These are phyloP conservation scores for Hafferia zeledoni DNA, from an alignment of 2,797 vertebrate species.

Conservation along the genomic window DNA sequence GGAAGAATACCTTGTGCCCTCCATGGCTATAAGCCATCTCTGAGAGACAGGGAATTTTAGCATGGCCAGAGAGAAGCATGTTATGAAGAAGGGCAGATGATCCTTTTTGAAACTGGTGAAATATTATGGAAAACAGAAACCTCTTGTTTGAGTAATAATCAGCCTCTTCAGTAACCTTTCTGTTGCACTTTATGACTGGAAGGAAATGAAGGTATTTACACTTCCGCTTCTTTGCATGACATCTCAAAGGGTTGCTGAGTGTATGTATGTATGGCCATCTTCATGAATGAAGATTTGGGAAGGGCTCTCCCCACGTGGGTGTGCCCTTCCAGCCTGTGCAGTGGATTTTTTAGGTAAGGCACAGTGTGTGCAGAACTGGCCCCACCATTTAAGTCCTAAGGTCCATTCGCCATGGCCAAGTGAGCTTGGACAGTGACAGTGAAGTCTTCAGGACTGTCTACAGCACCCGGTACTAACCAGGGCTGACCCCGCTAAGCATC, in stretches of 20 bases:
- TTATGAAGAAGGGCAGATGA: background rate
- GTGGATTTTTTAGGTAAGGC: too few species aligned
- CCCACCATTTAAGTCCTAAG: too few species aligned
- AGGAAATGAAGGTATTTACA: conserved; percentile 19
- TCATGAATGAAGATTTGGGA: too few species aligned
- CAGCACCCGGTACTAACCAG: too few species aligned
- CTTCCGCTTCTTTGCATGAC: background rate
- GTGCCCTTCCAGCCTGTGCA: too few species aligned
- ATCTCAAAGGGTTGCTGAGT: conserved; percentile 23
- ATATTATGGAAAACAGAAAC: background rate
- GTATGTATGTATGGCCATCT: background rate
- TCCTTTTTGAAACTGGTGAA: background rate
- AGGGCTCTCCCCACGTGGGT: too few species aligned
- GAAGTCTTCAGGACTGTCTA: too few species aligned
- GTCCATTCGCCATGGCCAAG: too few species aligned
- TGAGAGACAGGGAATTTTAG: background rate
- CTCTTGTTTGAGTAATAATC: background rate
- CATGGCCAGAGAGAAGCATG: background rate
- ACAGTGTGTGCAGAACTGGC: too few species aligned
- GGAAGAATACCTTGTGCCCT: background rate
- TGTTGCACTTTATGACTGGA: background rate
- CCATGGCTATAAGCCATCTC: background rate
- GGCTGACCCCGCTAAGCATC: too few species aligned
- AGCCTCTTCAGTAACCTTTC: background rate
- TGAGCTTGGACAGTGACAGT: too few species aligned